Percentiles rank a stretch among this genome's conserved stretches.
These are phyloP conservation scores for Troides helena DNA, from an alignment of 2,888 invertebrate species.

Conservation along the genomic window DNA sequence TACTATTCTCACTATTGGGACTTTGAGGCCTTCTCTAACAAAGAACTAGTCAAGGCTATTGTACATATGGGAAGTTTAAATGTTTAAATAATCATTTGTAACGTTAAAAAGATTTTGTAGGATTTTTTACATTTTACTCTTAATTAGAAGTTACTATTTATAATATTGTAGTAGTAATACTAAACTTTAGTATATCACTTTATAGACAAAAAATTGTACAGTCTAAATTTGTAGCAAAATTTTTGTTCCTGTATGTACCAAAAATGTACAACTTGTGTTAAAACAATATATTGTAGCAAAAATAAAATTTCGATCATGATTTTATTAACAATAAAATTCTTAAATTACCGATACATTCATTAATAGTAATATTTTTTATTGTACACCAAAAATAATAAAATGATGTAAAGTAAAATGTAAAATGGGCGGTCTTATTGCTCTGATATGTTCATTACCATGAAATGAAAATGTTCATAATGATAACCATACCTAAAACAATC, in stretches of 20 bases:
- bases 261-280: conserved; percentile 37
- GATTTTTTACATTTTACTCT: not conserved
- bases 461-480: too few relatives aligned
- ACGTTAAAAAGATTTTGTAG: not conserved
- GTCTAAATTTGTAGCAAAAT: conserved; percentile 14
- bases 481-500: too few relatives aligned
- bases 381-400: too few relatives aligned
- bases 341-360: not conserved
- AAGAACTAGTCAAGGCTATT: not conserved
- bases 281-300: conserved; percentile 12
- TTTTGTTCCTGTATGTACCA: conserved; percentile 54
- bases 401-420: too few relatives aligned
- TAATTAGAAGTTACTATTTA: not conserved
- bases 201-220: conserved; percentile 14
- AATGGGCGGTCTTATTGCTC: too few relatives aligned
- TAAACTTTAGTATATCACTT: not conserved
- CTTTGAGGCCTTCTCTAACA: too few relatives aligned
- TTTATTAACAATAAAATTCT: not conserved
- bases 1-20: too few relatives aligned
- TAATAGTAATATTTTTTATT: not conserved
- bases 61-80: not conserved
- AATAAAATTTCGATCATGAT: not conserved
- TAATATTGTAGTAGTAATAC: not conserved
- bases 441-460: too few relatives aligned
- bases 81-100: not conserved